These are phyloP conservation scores for Yoshiicerus persimilis DNA, from an alignment of 1,140 invertebrate genomes.

Conservation along the genomic window DNA sequence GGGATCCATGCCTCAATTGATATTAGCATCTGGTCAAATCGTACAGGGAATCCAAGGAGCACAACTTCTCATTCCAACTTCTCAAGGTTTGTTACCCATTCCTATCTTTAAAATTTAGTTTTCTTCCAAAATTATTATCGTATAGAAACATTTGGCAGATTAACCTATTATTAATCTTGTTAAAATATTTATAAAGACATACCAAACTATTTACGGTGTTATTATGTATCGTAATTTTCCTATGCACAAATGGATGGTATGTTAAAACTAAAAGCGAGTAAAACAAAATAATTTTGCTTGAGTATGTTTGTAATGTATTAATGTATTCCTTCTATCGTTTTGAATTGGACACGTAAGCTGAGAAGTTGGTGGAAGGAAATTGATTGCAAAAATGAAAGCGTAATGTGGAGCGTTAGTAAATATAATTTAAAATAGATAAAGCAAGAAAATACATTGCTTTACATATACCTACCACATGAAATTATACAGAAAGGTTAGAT, in stretches of 20 bases:
- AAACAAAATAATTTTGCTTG: no score
- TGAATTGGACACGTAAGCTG: not conserved
- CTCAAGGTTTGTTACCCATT: constrained; percentile 71
- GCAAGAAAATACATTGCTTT: not conserved
- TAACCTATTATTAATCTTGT: not conserved
- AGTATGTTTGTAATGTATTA: no score
- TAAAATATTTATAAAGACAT: no score
- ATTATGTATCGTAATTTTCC: no score
- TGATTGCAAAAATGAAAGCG: not conserved
- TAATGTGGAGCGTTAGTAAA: not conserved
- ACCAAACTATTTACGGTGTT: no score
- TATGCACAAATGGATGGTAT: no score
- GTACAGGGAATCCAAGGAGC: constrained; percentile 89
- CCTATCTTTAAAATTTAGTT: not conserved
- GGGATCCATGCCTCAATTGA: constrained; percentile 82
- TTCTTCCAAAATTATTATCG: not conserved
- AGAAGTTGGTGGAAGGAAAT: not conserved
- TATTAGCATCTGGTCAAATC: constrained; percentile 85
- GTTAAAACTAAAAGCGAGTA: no score
- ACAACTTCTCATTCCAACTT: constrained; percentile 88
- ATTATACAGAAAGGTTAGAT: not conserved
- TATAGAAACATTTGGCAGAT: not conserved
- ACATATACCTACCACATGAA: not conserved
- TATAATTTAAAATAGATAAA: not conserved
- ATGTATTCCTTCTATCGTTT: not conserved